Evolutionary conservation across 2,888 invertebrate species (phyloP).

Genomic region (Eumerus sabulonum): DNA sequence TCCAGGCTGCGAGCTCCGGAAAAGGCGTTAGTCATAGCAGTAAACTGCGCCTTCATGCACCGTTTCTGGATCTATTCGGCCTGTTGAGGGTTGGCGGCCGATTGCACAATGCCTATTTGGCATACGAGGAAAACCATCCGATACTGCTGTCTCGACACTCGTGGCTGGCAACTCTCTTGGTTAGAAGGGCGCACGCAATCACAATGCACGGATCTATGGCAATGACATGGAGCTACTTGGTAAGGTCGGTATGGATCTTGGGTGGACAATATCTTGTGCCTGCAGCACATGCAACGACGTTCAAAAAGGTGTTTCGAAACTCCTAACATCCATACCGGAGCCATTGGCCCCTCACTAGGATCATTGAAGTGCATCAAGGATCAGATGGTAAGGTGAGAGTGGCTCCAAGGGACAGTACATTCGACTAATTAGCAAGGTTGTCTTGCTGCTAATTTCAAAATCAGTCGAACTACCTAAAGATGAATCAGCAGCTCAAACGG

Average conservation of each 20-base stretch:
- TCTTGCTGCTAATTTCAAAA: too few relatives aligned
- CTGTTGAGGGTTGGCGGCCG: slow-evolving; percentile 4
- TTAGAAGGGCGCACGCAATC: slow-evolving; percentile 8
- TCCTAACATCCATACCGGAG: too few relatives aligned
- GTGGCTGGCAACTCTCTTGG: slow-evolving; percentile 14
- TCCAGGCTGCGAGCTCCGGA: slow-evolving; percentile 8
- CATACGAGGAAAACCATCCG: slow-evolving; percentile 13
- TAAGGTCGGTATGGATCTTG: slow-evolving; percentile 9
- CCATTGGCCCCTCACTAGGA: too few relatives aligned
- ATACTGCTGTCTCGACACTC: slow-evolving; percentile 16
- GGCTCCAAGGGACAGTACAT: too few relatives aligned
- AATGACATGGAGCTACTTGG: slow-evolving; percentile 3
- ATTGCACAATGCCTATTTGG: slow-evolving; percentile 2
- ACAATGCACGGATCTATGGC: not conserved
- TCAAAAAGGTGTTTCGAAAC: too few relatives aligned
- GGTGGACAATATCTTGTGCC: too few relatives aligned
- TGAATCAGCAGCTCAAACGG: too few relatives aligned
- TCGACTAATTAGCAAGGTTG: too few relatives aligned
- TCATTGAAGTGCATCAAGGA: too few relatives aligned
- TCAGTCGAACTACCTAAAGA: too few relatives aligned
- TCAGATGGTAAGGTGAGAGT: too few relatives aligned
- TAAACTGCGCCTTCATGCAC: slow-evolving; percentile 13
- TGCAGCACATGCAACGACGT: too few relatives aligned
- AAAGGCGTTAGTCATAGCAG: not conserved
- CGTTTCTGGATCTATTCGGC: slow-evolving; percentile 8